A percentile compares a stretch with the other conserved stretches of the same genome.
phyloP scores from a whole-genome alignment of 2,113 vertebrate genomes.

The Aythya baeri region DNA sequence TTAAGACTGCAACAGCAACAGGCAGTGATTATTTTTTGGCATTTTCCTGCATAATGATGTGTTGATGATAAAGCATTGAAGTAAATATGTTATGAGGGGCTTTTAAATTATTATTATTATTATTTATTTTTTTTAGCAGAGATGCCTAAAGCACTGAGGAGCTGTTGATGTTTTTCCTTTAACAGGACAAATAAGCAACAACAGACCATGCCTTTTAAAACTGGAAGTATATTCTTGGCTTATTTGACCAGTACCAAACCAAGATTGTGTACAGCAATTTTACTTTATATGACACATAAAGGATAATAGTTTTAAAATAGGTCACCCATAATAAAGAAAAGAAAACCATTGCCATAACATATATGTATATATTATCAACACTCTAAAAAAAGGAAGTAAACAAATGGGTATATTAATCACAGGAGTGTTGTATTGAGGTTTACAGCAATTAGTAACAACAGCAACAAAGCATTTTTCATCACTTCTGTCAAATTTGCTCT shows the following conservation, averaged over 20 bases:
- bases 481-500: neutral
- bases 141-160: neutral
- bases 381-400: neutral
- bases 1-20: neutral
- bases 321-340: neutral
- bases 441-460: neutral
- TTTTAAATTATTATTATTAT: neutral
- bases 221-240: neutral
- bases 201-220: neutral
- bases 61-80: neutral
- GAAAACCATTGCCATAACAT: neutral
- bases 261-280: neutral
- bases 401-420: neutral
- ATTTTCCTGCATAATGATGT: neutral
- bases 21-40: neutral
- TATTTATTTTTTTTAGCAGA: neutral
- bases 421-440: neutral
- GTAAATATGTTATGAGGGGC: neutral
- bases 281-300: neutral
- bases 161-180: slow-evolving; percentile 34
- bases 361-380: too few species aligned
- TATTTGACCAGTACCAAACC: neutral
- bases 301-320: neutral
- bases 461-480: neutral
- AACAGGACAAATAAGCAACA: neutral